A percentile compares a stretch with the other conserved stretches of the same genome.
Evolutionary conservation across 2,797 vertebrate genomes (phyloP).

Genomic region (Moxostoma hubbsi): DNA sequence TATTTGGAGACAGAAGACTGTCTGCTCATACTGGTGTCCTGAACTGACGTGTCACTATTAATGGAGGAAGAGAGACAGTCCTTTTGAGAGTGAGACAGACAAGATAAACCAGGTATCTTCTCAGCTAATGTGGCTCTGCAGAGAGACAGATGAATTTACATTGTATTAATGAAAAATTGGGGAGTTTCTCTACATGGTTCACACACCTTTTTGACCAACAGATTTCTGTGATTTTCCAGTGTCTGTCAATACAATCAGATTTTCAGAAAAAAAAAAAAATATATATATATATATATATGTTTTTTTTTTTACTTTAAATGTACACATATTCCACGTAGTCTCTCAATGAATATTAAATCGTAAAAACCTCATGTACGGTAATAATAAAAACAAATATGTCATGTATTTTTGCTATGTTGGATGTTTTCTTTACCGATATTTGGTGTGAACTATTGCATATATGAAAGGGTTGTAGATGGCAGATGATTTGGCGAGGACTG

Average conservation of each 20-base stretch:
- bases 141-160: background rate
- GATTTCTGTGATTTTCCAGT: too few species aligned
- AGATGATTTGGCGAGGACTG: slow-evolving; percentile 88
- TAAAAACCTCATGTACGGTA: too few species aligned
- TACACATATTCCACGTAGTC: too few species aligned
- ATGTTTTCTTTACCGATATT: slow-evolving; percentile 81
- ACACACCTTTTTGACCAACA: too few species aligned
- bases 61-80: slow-evolving; percentile 68
- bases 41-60: slow-evolving; percentile 71
- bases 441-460: slow-evolving; percentile 87
- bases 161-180: too few species aligned
- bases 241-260: too few species aligned
- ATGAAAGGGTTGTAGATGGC: slow-evolving; percentile 90
- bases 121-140: slow-evolving; percentile 74
- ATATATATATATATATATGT: too few species aligned
- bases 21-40: slow-evolving; percentile 73
- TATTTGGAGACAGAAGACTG: slow-evolving; percentile 70
- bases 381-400: too few species aligned
- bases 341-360: too few species aligned
- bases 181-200: too few species aligned
- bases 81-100: slow-evolving; percentile 67
- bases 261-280: too few species aligned
- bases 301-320: too few species aligned
- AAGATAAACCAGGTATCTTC: slow-evolving; percentile 74
- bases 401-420: background rate